These are phyloP conservation scores for Geotrupes spiniger DNA, from an alignment of 2,888 invertebrate species.

Conservation along the genomic window DNA sequence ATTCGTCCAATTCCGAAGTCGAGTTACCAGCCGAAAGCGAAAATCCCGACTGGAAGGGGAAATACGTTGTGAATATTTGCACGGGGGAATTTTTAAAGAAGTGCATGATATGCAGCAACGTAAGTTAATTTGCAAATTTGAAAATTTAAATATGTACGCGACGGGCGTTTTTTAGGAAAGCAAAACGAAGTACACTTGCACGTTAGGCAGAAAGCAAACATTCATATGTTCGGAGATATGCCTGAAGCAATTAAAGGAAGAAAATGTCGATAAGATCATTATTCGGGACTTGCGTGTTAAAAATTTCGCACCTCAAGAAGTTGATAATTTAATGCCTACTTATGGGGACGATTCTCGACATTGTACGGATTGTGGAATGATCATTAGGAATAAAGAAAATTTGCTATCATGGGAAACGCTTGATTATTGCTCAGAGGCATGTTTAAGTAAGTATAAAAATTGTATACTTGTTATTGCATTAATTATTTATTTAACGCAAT, in stretches of 20 bases:
- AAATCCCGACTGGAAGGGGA: constrained; percentile 44
- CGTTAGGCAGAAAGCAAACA: constrained; percentile 51
- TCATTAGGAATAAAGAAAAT: constrained; percentile 27
- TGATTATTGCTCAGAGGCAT: constrained; percentile 89
- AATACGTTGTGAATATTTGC: constrained; percentile 24
- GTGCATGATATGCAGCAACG: constrained; percentile 28
- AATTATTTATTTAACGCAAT: constrained; percentile 5
- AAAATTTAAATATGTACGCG: too few species aligned
- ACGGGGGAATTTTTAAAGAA: constrained; percentile 15
- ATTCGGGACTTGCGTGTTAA: constrained; percentile 43
- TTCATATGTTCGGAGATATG: constrained; percentile 60
- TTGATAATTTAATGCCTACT: not conserved
- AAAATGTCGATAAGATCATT: constrained; percentile 48
- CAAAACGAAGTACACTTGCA: constrained; percentile 36
- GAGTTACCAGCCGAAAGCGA: constrained; percentile 24
- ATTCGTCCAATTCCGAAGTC: constrained; percentile 12
- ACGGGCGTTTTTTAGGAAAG: constrained; percentile 36
- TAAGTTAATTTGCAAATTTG: too few species aligned
- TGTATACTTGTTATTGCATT: constrained; percentile 6
- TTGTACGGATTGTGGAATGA: constrained; percentile 51
- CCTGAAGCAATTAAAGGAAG: constrained; percentile 51
- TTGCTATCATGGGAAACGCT: constrained; percentile 80
- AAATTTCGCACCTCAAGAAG: constrained; percentile 29
- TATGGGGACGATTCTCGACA: not conserved
- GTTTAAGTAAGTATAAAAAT: constrained; percentile 63